These are phyloP conservation scores for Saxidomus purpurata DNA, from an alignment of 1,140 invertebrate species.

Conservation along the genomic window DNA sequence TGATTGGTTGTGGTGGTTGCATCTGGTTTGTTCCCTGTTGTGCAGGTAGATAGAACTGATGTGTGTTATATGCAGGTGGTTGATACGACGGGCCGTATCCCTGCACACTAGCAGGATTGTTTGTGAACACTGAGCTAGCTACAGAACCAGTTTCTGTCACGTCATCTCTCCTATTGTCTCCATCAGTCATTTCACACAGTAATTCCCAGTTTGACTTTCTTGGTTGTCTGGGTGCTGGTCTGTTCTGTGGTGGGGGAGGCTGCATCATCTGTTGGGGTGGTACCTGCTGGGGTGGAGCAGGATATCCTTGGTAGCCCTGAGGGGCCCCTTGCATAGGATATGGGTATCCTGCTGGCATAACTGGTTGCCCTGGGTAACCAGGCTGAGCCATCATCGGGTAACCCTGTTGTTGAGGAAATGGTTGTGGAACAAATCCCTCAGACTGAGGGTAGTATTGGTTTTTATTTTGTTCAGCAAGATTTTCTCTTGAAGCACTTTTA, in stretches of 20 bases:
- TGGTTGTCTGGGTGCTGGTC: conserved; percentile 52
- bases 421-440: conserved; percentile 37
- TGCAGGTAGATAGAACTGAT: conserved; percentile 23
- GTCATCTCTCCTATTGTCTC: conserved; percentile 60
- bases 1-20: conserved; percentile 7
- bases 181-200: conserved; percentile 70
- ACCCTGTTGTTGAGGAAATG: background rate
- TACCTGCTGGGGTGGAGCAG: background rate
- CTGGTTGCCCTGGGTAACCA: conserved; percentile 26
- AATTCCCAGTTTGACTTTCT: conserved; percentile 76
- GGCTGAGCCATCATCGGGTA: conserved; percentile 27
- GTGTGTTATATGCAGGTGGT: background rate
- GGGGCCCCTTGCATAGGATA: conserved; percentile 2
- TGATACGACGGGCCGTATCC: background rate
- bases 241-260: background rate
- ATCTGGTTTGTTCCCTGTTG: background rate
- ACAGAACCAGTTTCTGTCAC: conserved; percentile 69
- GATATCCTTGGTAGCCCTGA: conserved; percentile 41
- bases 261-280: conserved; percentile 10
- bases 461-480: conserved; percentile 29
- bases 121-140: conserved; percentile 75
- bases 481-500: conserved; percentile 48
- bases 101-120: conserved; percentile 62
- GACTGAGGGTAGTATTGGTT: conserved; percentile 49
- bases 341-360: conserved; percentile 50